Evolutionary conservation across 2,797 vertebrate species (phyloP).

Genomic region (Tiaroga cobitis): DNA sequence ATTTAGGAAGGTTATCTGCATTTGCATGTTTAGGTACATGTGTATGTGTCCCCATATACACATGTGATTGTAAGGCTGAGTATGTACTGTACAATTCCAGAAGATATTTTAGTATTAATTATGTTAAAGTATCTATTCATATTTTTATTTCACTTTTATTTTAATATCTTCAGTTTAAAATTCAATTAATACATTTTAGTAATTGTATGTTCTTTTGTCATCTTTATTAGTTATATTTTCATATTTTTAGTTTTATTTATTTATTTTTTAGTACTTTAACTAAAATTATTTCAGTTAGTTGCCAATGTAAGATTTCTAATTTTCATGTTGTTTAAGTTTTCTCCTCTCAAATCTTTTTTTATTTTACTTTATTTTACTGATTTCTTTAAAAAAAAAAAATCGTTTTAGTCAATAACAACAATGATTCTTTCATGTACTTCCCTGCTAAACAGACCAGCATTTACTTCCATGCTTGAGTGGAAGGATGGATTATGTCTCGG

Average conservation of each 20-base stretch:
- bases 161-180: not conserved
- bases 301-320: not conserved
- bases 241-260: not conserved
- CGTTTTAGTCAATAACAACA: not conserved
- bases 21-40: slow-evolving; percentile 28
- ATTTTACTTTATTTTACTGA: not conserved
- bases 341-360: not conserved
- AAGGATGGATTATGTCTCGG: not conserved
- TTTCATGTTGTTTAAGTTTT: not conserved
- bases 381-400: no score
- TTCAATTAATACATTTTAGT: not conserved
- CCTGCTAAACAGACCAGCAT: not conserved
- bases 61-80: not conserved
- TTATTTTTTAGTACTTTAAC: no score
- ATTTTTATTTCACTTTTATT: not conserved
- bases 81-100: not conserved
- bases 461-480: slow-evolving; percentile 6
- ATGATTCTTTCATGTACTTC: no score
- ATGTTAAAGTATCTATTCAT: not conserved
- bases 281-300: not conserved
- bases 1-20: not conserved
- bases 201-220: not conserved
- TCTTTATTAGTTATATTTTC: no score
- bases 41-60: not conserved
- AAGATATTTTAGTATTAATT: not conserved